Conservation (phyloP, 1,140 invertebrate species). For the Dryas iulia region DNA sequence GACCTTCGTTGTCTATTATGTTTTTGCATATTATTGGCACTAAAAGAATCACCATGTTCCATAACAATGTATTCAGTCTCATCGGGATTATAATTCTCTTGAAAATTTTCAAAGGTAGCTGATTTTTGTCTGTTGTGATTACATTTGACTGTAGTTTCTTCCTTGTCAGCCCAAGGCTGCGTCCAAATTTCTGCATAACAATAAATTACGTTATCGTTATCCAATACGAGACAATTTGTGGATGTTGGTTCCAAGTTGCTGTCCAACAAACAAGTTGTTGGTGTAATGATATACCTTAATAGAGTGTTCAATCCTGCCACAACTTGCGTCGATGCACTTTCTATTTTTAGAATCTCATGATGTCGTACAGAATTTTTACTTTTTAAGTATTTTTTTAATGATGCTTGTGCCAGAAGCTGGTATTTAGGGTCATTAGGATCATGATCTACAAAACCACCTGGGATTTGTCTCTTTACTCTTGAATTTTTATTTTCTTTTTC, state of each 20-base stretch:
- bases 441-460: constrained; percentile 22
- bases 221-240: not conserved
- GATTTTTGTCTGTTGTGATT: not conserved
- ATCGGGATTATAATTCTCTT: not conserved
- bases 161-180: constrained; percentile 16
- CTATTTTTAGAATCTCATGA: constrained; percentile 26
- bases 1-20: constrained; percentile 5
- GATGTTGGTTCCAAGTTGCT: constrained; percentile 9
- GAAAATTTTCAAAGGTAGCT: not conserved
- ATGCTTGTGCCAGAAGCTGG: constrained; percentile 32
- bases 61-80: not conserved
- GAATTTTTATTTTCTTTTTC: constrained; percentile 12
- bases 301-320: constrained; percentile 28
- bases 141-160: constrained; percentile 23
- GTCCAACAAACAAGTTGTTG: constrained; percentile 5
- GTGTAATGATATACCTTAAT: constrained; percentile 31
- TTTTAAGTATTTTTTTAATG: constrained; percentile 35
- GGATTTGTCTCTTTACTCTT: constrained; percentile 12
- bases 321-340: constrained; percentile 33
- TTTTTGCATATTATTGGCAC: not conserved
- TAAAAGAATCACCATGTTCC: not conserved
- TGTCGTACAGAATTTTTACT: constrained; percentile 2
- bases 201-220: constrained; percentile 5
- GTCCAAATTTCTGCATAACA: constrained; percentile 34
- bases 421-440: constrained; percentile 32